Base-by-base conservation (phyloP, 1,140 invertebrate genomes). In the Heterodera schachtii region DNA sequence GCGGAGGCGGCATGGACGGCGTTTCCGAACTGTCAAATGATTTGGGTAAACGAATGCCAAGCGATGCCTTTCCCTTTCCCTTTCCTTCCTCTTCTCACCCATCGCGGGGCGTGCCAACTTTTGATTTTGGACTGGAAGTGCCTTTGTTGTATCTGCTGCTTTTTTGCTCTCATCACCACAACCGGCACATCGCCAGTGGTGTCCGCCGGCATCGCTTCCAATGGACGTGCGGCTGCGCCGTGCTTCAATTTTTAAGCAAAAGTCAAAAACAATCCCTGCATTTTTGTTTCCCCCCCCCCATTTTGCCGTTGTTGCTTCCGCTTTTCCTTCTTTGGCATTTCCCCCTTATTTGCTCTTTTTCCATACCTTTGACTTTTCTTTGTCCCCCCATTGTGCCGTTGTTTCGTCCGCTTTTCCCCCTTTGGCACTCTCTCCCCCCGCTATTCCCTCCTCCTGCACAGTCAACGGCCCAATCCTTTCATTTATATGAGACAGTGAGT, bases 61-160 rank as follows among this genome's bases (percentile, higher is more conserved):
- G 49, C 49, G 11, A 19, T 60, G 57, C 57, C 57, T 1, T 16
- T 13, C 57, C 57, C 57, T 1, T 16, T 13, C 57, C 57, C 13
- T 52, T 52, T 31, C 31, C 49, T 52, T 52, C 49, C 13, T 52
- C 49, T 13, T 52, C 57, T 19, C 57, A 60, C 57, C 57, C 76
- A 78, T 16, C 76, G 76, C 19, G 76, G 64, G 5, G 76, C 76
- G 70, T 78, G 76, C 76, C 76, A 78, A 69, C 76, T 78, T 67
- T 78, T 78, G 31, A n/a, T 78, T 67, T 70, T 78, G 70, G 31
- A 66, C n/a, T 31, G 31, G 7, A 49, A 78, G 6, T 69, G 76
- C 47, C 47, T 60, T 67, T 67, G 75, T 44, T 78, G 75, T 31
- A 31, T 31, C 67, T 69, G n/a, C 2, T 16, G 76, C 60, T 67